These are phyloP conservation scores for Drosophila eohydei DNA, from an alignment of 2,888 invertebrate species.

Conservation along the genomic window DNA sequence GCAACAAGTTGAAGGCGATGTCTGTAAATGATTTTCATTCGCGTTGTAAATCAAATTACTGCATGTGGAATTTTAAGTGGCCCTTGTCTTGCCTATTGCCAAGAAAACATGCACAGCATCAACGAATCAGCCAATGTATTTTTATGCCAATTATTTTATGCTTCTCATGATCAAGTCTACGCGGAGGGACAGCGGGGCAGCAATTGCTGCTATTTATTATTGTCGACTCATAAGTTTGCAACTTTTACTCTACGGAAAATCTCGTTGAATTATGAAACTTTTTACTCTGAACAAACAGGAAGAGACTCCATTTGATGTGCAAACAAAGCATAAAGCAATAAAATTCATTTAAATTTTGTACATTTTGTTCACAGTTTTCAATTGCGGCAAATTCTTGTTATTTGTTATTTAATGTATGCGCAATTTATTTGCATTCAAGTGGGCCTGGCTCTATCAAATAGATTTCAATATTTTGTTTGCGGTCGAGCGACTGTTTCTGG, in stretches of 20 bases:
- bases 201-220: constrained; percentile 24
- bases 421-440: constrained; percentile 35
- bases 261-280: not conserved
- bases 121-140: constrained; percentile 29
- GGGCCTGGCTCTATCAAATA: constrained; percentile 1
- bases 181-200: not conserved
- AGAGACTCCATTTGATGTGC: not conserved
- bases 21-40: constrained; percentile 18
- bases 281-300: not conserved
- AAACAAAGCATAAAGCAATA: not conserved
- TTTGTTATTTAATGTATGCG: constrained; percentile 31
- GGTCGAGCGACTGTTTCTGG: not conserved
- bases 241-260: not conserved
- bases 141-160: constrained; percentile 54
- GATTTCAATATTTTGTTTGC: constrained; percentile 17
- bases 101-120: constrained; percentile 27
- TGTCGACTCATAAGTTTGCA: constrained; percentile 2
- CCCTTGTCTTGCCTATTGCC: constrained; percentile 43
- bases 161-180: constrained; percentile 13
- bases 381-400: constrained; percentile 24
- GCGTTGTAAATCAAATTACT: constrained; percentile 43
- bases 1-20: constrained; percentile 38
- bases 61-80: constrained; percentile 54
- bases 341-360: constrained; percentile 6
- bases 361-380: constrained; percentile 24